These are phyloP conservation scores for Dromaius novaehollandiae DNA, from an alignment of 2,113 vertebrate genomes.

Conservation along the genomic window DNA sequence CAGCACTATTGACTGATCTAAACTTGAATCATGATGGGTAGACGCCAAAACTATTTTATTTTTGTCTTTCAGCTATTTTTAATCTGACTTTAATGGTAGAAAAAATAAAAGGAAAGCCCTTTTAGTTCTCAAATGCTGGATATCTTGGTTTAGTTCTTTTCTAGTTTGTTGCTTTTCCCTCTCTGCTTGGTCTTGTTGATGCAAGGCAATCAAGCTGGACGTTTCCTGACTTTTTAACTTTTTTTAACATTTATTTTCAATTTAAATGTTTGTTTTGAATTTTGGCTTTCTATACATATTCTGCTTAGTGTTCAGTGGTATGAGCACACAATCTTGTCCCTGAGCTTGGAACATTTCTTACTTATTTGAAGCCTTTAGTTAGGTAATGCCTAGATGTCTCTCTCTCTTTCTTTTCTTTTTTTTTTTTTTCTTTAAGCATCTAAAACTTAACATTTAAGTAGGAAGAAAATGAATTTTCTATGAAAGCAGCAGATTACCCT, in stretches of 20 bases:
- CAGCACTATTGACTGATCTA: not conserved
- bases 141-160: not conserved
- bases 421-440: not conserved
- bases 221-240: not conserved
- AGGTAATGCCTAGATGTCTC: not conserved
- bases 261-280: not conserved
- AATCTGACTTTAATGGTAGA: not conserved
- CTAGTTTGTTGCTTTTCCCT: not conserved
- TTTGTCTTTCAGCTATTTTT: not conserved
- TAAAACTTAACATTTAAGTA: not conserved
- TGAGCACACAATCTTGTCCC: not conserved
- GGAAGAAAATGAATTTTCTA: not conserved
- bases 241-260: not conserved
- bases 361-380: not conserved
- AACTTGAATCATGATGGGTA: not conserved
- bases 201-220: not conserved
- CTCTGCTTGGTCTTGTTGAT: not conserved
- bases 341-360: not conserved
- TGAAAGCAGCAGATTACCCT: not conserved
- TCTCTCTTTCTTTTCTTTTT: not conserved
- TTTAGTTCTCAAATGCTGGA: not conserved
- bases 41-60: not conserved
- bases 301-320: not conserved
- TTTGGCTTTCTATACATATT: not conserved
- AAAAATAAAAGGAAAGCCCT: not conserved